phyloP scores from a whole-genome alignment of 2,113 vertebrate genomes.

The Melanostigma gelatinosum region DNA sequence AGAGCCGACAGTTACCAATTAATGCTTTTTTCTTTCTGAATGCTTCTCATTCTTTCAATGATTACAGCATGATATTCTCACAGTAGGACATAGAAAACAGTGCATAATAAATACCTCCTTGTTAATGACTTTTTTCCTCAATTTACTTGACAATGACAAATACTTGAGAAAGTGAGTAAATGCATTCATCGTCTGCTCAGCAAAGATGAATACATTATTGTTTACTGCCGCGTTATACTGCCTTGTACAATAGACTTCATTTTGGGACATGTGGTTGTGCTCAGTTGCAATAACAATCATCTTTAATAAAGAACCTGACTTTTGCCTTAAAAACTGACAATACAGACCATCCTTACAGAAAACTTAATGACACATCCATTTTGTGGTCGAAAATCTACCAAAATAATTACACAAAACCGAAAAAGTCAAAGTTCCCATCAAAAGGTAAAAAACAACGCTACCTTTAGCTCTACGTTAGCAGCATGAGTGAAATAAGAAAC shows the following conservation, averaged over 20 bases:
- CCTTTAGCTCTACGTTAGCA: not conserved
- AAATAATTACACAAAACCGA: not conserved
- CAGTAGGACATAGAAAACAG: not conserved
- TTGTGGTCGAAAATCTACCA: not conserved
- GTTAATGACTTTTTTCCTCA: not conserved
- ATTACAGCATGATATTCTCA: constrained; percentile 7
- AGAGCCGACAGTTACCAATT: not conserved
- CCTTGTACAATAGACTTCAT: not conserved
- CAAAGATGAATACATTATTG: not conserved
- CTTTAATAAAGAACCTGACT: not conserved
- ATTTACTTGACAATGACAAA: not conserved
- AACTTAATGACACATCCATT: not conserved
- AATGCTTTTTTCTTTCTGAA: not conserved
- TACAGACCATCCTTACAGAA: not conserved
- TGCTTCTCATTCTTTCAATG: not conserved
- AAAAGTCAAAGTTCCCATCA: not conserved
- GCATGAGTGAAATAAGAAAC: constrained; percentile 13
- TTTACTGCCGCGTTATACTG: not conserved
- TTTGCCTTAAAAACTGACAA: not conserved
- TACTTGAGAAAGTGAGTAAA: not conserved
- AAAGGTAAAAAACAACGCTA: not conserved
- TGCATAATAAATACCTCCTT: not conserved
- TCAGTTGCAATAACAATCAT: not conserved
- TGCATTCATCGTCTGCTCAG: not conserved
- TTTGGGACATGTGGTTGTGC: not conserved